Base-by-base conservation (phyloP, 1,140 invertebrate species). In the Microplitis demolitor region DNA sequence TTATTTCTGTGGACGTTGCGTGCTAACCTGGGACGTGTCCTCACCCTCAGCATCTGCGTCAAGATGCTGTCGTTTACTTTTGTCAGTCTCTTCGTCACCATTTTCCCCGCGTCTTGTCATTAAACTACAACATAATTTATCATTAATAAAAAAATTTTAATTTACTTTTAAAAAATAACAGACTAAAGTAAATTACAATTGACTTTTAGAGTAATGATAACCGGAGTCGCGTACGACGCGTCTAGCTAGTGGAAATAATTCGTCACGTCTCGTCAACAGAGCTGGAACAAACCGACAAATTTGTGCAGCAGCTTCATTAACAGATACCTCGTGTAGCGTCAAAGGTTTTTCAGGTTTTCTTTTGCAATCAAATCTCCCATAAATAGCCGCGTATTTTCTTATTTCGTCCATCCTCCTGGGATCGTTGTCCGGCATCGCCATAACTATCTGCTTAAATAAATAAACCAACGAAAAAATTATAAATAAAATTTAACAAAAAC, bases 261-360 rank as follows among this genome's bases (percentile, higher is more conserved):
- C 97, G 83, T 99, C 97, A 39, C 97, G 88, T 50, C 97, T 89
- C 3, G 97, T 98, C 51, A 99, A 88, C 45, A 99, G 87, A 3
- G 95, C 94, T 1, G 97, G 96, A 71, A 96, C 91, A 82, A 95
- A 92, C 80, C 93, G 90, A 83, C 97, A 98, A 70, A 99, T 92
- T 84, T 99, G 97, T 1, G 97, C 97, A 0, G 97, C 96, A 0
- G 97, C 97, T 85, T 99, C 98, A 87, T 99, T 99, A 8, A 99
- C 97, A 51, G 95, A 96, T 14, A 97, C 96, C 90, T 99, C 97
- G 86, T 99, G 97, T 63, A 98, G 87, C 1, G 97, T 98, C 62
- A 99, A 89, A 1, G 97, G 96, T 85, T 98, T 98, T 85, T 98
- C 95, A 1, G 96, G 95, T 80, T 97, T 96, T 79, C 97, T 89